These are phyloP conservation scores for Drosophila tristis DNA, from an alignment of 1,140 invertebrate genomes.

Conservation along the genomic window DNA sequence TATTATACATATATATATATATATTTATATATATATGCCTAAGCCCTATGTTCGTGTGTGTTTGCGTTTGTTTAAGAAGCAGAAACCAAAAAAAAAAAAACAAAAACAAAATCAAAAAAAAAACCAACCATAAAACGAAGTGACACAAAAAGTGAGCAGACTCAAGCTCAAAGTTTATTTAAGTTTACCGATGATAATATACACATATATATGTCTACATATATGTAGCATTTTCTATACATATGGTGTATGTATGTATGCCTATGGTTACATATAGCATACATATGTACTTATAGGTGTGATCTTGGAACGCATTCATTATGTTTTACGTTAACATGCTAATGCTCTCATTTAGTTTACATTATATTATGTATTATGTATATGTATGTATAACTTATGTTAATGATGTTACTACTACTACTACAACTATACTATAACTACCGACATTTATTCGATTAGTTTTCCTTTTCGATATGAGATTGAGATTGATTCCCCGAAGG, in stretches of 20 bases:
- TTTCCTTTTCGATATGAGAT: constrained; percentile 56
- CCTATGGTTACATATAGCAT: constrained; percentile 48
- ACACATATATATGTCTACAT: constrained; percentile 31
- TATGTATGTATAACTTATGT: constrained; percentile 57
- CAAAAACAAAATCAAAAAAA: constrained; percentile 24
- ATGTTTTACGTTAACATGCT: constrained; percentile 59
- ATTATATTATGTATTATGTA: constrained; percentile 34
- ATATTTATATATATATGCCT: constrained; percentile 12
- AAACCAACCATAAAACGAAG: constrained; percentile 5
- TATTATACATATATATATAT: constrained; percentile 41
- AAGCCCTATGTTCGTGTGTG: constrained; percentile 70
- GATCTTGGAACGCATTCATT: constrained; percentile 59
- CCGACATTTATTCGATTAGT: constrained; percentile 56
- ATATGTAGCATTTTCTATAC: constrained; percentile 52
- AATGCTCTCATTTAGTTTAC: constrained; percentile 56
- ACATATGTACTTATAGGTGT: constrained; percentile 56
- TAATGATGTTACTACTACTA: constrained; percentile 57
- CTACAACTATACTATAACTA: constrained; percentile 30
- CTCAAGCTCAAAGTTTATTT: constrained; percentile 49
- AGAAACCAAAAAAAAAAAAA: constrained; percentile 55
- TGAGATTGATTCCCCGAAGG: constrained; percentile 43
- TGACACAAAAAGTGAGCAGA: constrained; percentile 59
- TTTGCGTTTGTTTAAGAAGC: constrained; percentile 72
- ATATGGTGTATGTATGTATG: constrained; percentile 18
- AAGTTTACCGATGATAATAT: constrained; percentile 33